Evolutionary conservation across 1,140 invertebrate genomes (phyloP).

Genomic region (Lepidurus packardi): DNA sequence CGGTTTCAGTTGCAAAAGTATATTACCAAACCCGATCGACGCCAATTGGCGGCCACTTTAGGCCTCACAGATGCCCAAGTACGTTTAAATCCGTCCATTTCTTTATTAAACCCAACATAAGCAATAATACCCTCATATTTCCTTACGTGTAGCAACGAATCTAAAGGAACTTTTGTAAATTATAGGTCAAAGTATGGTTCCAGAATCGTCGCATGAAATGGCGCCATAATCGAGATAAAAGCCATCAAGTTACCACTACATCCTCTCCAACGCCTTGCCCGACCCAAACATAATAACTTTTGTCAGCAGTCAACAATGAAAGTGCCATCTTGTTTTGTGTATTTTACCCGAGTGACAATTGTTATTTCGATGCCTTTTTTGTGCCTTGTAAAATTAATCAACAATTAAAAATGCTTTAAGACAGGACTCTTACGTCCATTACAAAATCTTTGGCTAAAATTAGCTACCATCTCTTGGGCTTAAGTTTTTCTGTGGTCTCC

Average conservation of each 20-base stretch:
- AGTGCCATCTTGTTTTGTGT: neutral
- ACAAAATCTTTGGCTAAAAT: neutral
- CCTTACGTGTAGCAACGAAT: neutral
- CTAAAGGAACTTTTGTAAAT: conserved; percentile 2
- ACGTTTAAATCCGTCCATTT: conserved; percentile 36
- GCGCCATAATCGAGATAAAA: conserved; percentile 37
- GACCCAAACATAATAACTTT: neutral
- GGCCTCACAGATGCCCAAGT: conserved; percentile 63
- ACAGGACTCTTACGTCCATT: neutral
- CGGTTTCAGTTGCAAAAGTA: conserved; percentile 59
- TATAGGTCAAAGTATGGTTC: conserved; percentile 50
- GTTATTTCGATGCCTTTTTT: neutral
- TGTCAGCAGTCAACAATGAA: neutral
- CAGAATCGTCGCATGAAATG: conserved; percentile 48
- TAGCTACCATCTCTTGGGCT: neutral
- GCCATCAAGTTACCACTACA: conserved; percentile 5
- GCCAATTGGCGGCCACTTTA: conserved; percentile 57
- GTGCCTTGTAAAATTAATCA: neutral
- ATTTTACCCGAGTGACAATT: conserved; percentile 1
- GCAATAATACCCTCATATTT: conserved; percentile 9
- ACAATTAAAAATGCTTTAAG: neutral
- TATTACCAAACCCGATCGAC: conserved; percentile 57
- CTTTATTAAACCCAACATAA: neutral
- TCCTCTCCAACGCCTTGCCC: conserved; percentile 1
- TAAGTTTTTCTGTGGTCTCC: neutral